Base-by-base conservation (phyloP, 2,797 vertebrate genomes). In the Gallinago stenura region DNA sequence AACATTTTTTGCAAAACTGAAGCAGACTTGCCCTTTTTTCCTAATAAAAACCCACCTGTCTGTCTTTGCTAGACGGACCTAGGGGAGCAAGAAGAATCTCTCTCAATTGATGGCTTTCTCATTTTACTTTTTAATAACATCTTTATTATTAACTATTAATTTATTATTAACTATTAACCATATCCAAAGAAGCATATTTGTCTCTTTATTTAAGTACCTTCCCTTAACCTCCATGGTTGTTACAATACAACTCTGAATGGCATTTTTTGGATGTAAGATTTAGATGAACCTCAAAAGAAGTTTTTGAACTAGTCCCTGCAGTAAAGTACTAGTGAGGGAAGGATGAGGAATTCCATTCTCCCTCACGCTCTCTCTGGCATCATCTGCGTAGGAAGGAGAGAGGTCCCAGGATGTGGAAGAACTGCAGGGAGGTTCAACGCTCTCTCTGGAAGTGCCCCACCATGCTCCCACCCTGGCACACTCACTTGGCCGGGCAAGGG, bases 401-500 rank as follows among this genome's bases (percentile, higher is more conserved):
- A 72, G 62, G 45, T 37, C 19, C 10, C 28, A 68, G 60, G 15
- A 58, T n/a, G 7, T 51, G 30, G 45, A 77, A 24, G 16, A 88
- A 61, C 50, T 75, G 31, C 35, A 58, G 37, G 69, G 58, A 65
- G 10, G 17, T 81, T 46, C 57, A 50, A 41, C 35, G 19, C 11
- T 72, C 19, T 21, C 12, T 17, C 46, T 45, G 10, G 20, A 46
- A 46, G 22, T 46, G 45, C 21, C 37, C 28, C 7, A 1, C 28
- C 20, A 26, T 5, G 26, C 54, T 45, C 12, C 15, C 15, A 2
- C 9, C 25, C 24, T 25, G 19, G 43, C 12, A 31, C 5, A 3
- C 12, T 62, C 54, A 2, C 18, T 30, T 0, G 1, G 18, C 26
- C 0, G 5, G 41, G 30, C 30, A 69, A 46, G 14, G 51, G 24